Base-by-base conservation (phyloP, 2,113 vertebrate genomes). In the Eurypyga helias region DNA sequence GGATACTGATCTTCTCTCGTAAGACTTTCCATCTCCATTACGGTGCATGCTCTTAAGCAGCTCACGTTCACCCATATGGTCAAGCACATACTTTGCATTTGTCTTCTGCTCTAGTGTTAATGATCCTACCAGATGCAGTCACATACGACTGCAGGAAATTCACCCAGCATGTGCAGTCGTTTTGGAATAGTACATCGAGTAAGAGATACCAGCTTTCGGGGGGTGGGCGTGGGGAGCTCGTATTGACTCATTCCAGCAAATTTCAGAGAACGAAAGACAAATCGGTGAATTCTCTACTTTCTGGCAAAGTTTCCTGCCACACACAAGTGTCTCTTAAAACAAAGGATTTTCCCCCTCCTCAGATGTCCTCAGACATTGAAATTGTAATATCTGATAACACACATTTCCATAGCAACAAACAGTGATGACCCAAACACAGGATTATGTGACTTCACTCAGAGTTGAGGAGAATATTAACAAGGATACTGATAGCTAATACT, bases 21-120 rank as follows among this genome's bases (percentile, higher is more conserved):
- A 97, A 96, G 96, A 95, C 93, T 97, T 97, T 97, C 96, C 96
- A 77, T 96, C 92, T 96, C 96, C 87, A 85, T 96, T 95, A 96
- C 78, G 31, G 78, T 52, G 73, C 78, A 55, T 46, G 51, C 91
- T 97, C 90, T 94, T 93, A 93, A 97, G 96, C 92, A 95, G 94
- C 94, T 97, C 95, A 97, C 91, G 83, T 96, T 97, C 95, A 96
- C 54, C 94, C 97, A 96, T 87, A 96, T 96, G 90, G 95, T 76
- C 95, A 87, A 94, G 92, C 93, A 84, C 95, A 97, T 97, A 96
- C 83, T 96, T 95, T 94, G 92, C 96, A 97, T 97, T 97, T 97
- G 96, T 97, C 94, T 97, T 95, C 94, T 96, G 73, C 89, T 84
- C 92, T 75, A 31, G 83, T 91, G 95, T 97, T 97, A 96, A 95